A percentile compares a stretch with the other conserved stretches of the same genome.
These are phyloP conservation scores for Enteromius fasciolatus DNA, from an alignment of 2,797 vertebrate genomes.

Conservation along the genomic window DNA sequence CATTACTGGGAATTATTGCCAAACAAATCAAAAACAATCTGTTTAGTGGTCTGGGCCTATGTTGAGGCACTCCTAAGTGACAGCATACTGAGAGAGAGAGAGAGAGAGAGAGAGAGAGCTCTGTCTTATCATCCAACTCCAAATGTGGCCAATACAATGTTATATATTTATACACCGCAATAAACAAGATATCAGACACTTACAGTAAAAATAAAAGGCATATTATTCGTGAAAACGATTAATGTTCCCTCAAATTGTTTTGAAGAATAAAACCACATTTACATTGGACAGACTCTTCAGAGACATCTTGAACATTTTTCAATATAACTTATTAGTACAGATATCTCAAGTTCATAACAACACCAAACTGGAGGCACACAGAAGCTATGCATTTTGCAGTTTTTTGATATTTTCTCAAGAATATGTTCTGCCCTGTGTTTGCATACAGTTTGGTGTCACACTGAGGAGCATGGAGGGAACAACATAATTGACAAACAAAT, in stretches of 20 bases:
- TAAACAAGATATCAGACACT: not conserved
- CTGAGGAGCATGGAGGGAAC: not conserved
- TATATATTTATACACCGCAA: not conserved
- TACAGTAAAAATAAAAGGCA: not conserved
- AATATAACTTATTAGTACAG: not conserved
- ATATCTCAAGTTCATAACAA: not conserved
- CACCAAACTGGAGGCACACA: not conserved
- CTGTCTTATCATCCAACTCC: constrained; percentile 1
- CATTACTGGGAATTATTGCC: constrained; percentile 52
- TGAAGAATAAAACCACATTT: not conserved
- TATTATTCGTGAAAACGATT: not conserved
- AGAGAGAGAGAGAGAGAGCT: not conserved
- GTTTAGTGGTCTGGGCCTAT: constrained; percentile 51
- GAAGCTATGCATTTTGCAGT: not conserved
- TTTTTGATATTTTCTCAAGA: not conserved
- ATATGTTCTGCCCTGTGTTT: not conserved
- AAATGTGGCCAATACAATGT: constrained; percentile 22
- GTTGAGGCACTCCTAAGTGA: constrained; percentile 38
- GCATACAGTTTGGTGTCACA: not conserved
- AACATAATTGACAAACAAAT: not conserved
- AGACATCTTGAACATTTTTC: not conserved
- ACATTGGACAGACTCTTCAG: not conserved
- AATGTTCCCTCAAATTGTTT: not conserved
- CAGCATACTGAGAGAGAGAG: not conserved
- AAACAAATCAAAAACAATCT: constrained; percentile 58